Evolutionary conservation across 2,797 vertebrate species (phyloP), one percentile per base, ranked within the genome.

Genomic region (Takifugu ocellatus): DNA sequence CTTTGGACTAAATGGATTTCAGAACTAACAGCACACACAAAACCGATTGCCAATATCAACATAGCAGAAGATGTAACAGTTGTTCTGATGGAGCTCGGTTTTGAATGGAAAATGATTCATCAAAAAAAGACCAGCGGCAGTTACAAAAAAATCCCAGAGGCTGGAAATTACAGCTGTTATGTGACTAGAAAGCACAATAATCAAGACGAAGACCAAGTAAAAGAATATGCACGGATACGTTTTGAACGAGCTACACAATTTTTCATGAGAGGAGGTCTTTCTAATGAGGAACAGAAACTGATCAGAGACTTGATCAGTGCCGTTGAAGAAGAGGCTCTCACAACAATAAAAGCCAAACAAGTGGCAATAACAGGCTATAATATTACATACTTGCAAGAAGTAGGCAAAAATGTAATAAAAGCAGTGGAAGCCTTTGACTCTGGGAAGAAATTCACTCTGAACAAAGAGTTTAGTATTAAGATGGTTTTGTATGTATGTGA

Each of bases 391-490:
- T 25, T 81, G 15, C 52, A 36, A 24, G 62, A 74, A 54, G 3
- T 75, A 11, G 61, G 54, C 6, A 12, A 72, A 8, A 14, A 16
- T n/a, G 42, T 74, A 0, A 29, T 42, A 33, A 0, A 0, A 4
- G 1, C 1, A 2, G 57, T 77, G 16, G 16, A 5, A 16, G 29
- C 55, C 1, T 79, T 77, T 54, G 42, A 70, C 45, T 8, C 15
- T 21, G 0, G 6, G 6, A 16, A 0, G 5, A 63, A 25, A 6
- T 67, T 27, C 33, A 0, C 24, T 5, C 49, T 77, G 1, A 79
- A 68, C 31, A 77, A 77, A 25, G 53, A 73, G 55, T 83, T 83
- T 11, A 59, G 17, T 27, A 62, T 83, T 51, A 74, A 81, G 25
- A 72, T 84, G 3, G 2, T 42, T 2, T 51, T 81, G 7, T 62